Evolutionary conservation across 2,113 vertebrate species (phyloP).

Genomic region (Pomatostomus ruficeps): DNA sequence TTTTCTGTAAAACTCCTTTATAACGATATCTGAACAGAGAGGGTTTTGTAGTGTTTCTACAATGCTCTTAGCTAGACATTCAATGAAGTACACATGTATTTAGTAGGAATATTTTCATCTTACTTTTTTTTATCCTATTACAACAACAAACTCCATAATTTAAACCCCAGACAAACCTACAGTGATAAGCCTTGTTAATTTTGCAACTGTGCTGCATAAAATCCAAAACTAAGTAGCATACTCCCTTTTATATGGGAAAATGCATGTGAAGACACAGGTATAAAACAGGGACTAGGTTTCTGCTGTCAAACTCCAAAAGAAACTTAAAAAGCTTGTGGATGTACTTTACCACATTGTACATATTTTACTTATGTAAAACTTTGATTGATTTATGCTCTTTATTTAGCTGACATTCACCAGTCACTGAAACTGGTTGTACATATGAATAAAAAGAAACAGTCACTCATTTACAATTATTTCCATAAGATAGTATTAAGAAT

Average conservation of each 20-base stretch:
- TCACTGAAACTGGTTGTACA: not conserved
- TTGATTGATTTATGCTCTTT: not conserved
- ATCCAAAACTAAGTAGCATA: fast-evolving
- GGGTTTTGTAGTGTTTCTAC: not conserved
- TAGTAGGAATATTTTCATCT: not conserved
- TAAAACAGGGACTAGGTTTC: not conserved
- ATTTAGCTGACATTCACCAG: not conserved
- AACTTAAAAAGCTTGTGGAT: not conserved
- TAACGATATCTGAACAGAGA: not conserved
- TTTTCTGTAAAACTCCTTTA: not conserved
- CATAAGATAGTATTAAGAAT: not conserved
- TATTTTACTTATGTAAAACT: not conserved
- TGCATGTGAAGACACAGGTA: not conserved
- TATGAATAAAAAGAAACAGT: not conserved
- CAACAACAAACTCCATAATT: not conserved
- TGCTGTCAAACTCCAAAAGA: not conserved
- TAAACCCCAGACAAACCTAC: not conserved
- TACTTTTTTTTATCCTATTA: not conserved
- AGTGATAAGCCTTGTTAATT: not conserved
- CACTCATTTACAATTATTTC: not conserved
- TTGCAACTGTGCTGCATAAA: not conserved
- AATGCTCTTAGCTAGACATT: not conserved
- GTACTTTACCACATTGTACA: not conserved
- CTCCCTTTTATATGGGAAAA: not conserved
- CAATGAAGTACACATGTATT: not conserved